Conservation (phyloP, 2,113 vertebrate genomes). For the Calidris pygmaea region DNA sequence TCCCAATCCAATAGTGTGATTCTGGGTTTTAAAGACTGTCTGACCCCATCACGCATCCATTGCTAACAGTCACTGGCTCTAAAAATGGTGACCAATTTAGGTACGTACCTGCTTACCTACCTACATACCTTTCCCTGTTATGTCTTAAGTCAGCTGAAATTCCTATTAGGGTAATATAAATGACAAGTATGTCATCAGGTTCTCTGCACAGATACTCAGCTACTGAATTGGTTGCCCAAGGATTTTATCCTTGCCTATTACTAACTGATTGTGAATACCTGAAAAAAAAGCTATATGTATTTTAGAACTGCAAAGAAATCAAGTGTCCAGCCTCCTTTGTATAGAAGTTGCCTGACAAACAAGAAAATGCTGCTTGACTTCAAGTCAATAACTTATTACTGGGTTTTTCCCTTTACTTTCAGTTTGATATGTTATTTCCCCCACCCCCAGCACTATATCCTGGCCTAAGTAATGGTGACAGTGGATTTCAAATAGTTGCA, state of each 20-base stretch:
- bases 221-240: background rate
- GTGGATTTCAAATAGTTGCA: background rate
- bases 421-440: conserved; percentile 9
- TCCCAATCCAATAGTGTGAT: background rate
- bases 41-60: background rate
- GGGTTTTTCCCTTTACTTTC: conserved; percentile 44
- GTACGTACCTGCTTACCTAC: background rate
- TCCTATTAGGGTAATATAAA: background rate
- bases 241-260: background rate
- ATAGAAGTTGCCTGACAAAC: background rate
- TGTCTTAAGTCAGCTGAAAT: background rate
- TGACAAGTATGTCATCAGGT: background rate
- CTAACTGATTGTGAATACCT: background rate
- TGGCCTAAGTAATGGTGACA: background rate
- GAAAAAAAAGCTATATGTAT: background rate
- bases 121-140: background rate
- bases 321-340: background rate
- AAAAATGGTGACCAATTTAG: background rate
- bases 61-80: background rate
- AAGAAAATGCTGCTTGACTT: background rate
- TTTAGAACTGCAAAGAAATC: background rate
- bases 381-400: background rate
- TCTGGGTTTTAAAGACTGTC: background rate
- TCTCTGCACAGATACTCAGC: background rate
- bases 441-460: background rate